Conservation (phyloP, 2,113 vertebrate genomes). For the Osmerus mordax region DNA sequence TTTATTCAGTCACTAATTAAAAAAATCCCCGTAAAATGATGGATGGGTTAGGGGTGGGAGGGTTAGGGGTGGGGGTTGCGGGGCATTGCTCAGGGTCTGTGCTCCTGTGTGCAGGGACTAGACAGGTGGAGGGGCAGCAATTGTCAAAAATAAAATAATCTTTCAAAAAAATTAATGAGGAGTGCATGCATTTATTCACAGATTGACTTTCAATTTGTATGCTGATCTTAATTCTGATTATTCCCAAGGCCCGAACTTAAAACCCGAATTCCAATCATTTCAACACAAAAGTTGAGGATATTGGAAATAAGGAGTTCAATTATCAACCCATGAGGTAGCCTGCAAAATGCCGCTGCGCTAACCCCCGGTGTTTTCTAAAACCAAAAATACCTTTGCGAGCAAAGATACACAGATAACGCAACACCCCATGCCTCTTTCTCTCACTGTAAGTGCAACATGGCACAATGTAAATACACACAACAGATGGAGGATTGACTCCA, state of each 20-base stretch:
- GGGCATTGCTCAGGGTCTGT: constrained; percentile 37
- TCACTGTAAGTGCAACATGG: constrained; percentile 22
- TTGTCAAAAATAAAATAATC: constrained; percentile 44
- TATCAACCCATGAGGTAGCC: background rate
- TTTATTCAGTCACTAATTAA: no score
- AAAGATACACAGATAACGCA: background rate
- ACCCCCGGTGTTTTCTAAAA: background rate
- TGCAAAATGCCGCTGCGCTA: background rate
- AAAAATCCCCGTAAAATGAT: no score
- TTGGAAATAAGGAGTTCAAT: constrained; percentile 25
- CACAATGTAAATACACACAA: constrained; percentile 17
- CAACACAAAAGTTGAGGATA: constrained; percentile 31
- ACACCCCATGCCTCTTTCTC: background rate
- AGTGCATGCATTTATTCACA: constrained; percentile 57
- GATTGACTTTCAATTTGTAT: constrained; percentile 59
- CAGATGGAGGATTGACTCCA: constrained; percentile 37
- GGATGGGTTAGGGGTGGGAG: no score
- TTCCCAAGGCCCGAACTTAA: constrained; percentile 43
- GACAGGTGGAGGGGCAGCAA: constrained; percentile 41
- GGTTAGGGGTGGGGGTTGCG: no score
- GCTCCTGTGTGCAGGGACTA: constrained; percentile 36
- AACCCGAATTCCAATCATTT: constrained; percentile 40
- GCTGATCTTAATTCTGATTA: constrained; percentile 55
- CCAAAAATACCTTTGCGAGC: background rate
- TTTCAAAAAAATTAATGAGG: constrained; percentile 60